Evolutionary conservation across 2,113 vertebrate genomes (phyloP).

Genomic region (Lepisosteus oculatus): DNA sequence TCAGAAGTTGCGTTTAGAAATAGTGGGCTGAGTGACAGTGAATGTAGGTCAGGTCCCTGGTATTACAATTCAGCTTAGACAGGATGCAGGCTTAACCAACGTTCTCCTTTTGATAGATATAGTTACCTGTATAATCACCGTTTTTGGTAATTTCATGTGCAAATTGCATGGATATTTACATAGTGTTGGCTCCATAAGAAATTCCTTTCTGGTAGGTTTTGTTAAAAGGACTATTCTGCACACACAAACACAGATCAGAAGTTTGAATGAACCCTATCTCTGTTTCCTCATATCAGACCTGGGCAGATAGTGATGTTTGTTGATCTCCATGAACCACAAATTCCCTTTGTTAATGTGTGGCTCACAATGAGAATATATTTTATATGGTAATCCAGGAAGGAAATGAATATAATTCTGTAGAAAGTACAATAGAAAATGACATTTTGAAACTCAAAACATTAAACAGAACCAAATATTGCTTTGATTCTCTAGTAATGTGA

Average conservation of each 20-base stretch:
- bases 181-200: too few relatives aligned
- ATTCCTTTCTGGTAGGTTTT: too few relatives aligned
- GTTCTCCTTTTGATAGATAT: not conserved
- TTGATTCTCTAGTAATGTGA: too few relatives aligned
- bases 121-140: not conserved
- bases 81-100: not conserved
- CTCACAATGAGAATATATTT: not conserved
- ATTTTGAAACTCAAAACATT: too few relatives aligned
- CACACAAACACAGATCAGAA: too few relatives aligned
- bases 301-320: constrained; percentile 12
- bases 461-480: too few relatives aligned
- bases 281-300: not conserved
- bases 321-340: not conserved
- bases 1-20: not conserved
- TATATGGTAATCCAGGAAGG: not conserved
- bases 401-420: too few relatives aligned
- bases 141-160: too few relatives aligned
- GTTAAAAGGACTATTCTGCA: too few relatives aligned
- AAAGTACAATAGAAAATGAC: too few relatives aligned
- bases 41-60: constrained; percentile 36
- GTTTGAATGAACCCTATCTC: not conserved
- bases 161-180: too few relatives aligned
- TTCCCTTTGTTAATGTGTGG: not conserved
- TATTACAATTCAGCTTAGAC: constrained; percentile 10
- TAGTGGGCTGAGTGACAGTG: constrained; percentile 6